Base-by-base conservation (phyloP, 1,140 invertebrate genomes). In the Branchinecta lindahli region DNA sequence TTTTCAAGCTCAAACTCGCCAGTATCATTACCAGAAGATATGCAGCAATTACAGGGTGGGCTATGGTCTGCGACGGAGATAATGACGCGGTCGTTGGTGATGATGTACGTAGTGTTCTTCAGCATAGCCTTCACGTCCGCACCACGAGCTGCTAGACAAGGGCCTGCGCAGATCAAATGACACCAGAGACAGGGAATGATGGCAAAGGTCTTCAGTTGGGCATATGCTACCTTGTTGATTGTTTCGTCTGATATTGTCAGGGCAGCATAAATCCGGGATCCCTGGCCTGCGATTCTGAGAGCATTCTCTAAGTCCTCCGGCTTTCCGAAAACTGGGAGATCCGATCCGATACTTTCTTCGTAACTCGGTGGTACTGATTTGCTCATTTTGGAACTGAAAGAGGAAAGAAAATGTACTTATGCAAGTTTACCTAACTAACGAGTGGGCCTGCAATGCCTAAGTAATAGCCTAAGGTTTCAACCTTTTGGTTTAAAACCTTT, bases 21-120 rank as follows among this genome's bases (percentile, higher is more conserved):
- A 52, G 47, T 9, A 52, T 52, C 47, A 52, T 9, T 9, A 9
- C 47, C 47, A 9, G 47, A 9, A 9, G 47, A 9, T 52, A 9
- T 9, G n/a, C 47, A 52, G 47, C 47, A 52, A n/a, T n/a, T 52
- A 52, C 47, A 52, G 47, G 47, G 47, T 52, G 47, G 47, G 47
- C 9, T 9, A 52, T 52, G n/a, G 9, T 52, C 47, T 52, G 9
- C 47, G n/a, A 52, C 47, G n/a, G 47, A 52, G n/a, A 52, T 52
- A 52, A 52, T 52, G n/a, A 52, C 9, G 9, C 47, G 47, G 47
- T 52, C 47, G 47, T 52, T 52, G 9, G 47, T 52, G 47, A 52
- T 52, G 47, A 52, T 52, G n/a, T 52, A 52, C 47, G n/a, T 9
- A n/a, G 47, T 52, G 47, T 52, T 52, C n/a, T 52, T 52, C n/a